phyloP scores from a whole-genome alignment of 1,140 invertebrate species.

The Drosophila bifasciata region DNA sequence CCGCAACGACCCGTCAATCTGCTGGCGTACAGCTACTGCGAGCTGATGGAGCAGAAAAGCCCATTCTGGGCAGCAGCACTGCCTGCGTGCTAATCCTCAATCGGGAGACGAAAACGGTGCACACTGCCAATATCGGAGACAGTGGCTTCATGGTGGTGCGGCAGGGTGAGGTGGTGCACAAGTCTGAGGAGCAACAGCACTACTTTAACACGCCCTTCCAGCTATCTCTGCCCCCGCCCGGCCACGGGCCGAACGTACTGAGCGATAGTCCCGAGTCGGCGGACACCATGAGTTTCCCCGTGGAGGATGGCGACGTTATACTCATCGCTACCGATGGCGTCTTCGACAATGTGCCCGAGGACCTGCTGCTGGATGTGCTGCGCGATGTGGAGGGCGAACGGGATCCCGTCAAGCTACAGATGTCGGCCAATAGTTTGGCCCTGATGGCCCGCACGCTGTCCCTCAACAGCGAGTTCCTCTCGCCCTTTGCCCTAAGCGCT shows the following conservation, averaged over 20 bases:
- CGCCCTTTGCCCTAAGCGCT: conserved; percentile 97
- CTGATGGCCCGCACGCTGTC: conserved; percentile 96
- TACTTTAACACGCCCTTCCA: conserved; percentile 99
- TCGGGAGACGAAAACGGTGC: conserved; percentile 93
- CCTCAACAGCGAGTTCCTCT: conserved; percentile 96
- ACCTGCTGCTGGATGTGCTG: conserved; percentile 87
- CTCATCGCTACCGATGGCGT: conserved; percentile 98
- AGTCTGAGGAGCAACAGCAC: conserved; percentile 98
- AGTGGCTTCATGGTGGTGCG: conserved; percentile 97
- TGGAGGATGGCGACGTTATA: conserved; percentile 97
- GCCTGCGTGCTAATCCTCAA: conserved; percentile 97
- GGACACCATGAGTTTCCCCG: conserved; percentile 94
- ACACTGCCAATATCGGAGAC: conserved; percentile 99
- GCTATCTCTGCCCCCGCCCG: conserved; percentile 95
- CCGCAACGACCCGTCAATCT: conserved; percentile 93
- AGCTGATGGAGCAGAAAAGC: conserved; percentile 96
- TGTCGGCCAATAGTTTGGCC: conserved; percentile 96
- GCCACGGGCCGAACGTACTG: conserved; percentile 92
- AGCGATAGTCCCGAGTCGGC: conserved; percentile 97
- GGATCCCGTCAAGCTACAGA: conserved; percentile 91
- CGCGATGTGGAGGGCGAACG: conserved; percentile 87
- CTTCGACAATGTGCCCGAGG: conserved; percentile 98
- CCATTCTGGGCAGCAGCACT: conserved; percentile 97
- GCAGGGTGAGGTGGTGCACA: conserved; percentile 93
- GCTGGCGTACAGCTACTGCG: conserved; percentile 95